Evolutionary conservation across 2,888 invertebrate genomes (phyloP), one percentile per base, ranked within the genome.

Genomic region (Scaptomyza caliginosa): DNA sequence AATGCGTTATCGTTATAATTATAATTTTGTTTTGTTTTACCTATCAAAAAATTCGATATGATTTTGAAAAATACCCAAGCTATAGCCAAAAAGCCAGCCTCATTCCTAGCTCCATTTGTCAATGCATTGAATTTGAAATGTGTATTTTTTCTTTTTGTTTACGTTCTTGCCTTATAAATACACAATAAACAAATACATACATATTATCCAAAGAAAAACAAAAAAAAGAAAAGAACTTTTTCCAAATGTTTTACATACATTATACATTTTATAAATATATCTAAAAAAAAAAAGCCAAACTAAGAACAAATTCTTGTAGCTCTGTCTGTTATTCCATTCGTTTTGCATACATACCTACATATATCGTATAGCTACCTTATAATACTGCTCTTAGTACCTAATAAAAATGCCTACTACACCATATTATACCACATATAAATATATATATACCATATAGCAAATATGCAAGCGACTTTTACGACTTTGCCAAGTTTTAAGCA

Each of bases 281-380:
- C n/a, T n/a, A n/a, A 32, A 24, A 24, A 70, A 52, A 21, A 34
- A 46, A 58, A 52, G 38, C n/a, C 17, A 65, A 63, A 77, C 68
- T 54, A 74, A 62, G 56, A 71, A 48, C 19, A 67, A 34, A 70
- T 71, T 73, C 79, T 75, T 67, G 89, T 90, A 91, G 90, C 89
- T n/a, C n/a, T 90, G 87, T 88, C 82, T 88, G 86, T 90, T 90
- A 81, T 88, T 90, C 57, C 64, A 76, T 74, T 66, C 57, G 71
- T 74, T 72, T 79, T 34, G 34, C 34, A 34, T 34, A 74, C 83
- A 67, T 82, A 65, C 39, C 51, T 39, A 52, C 19, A 50, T 51
- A 10, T 52, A 39, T 40, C 26, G 43, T 43, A 40, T 54, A 42
- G 48, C 24, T 42, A 63, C 36, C 32, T 26, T 34, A 60, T 32